Base-by-base conservation (phyloP, 2,797 vertebrate genomes). In the Gadopsis marmoratus region DNA sequence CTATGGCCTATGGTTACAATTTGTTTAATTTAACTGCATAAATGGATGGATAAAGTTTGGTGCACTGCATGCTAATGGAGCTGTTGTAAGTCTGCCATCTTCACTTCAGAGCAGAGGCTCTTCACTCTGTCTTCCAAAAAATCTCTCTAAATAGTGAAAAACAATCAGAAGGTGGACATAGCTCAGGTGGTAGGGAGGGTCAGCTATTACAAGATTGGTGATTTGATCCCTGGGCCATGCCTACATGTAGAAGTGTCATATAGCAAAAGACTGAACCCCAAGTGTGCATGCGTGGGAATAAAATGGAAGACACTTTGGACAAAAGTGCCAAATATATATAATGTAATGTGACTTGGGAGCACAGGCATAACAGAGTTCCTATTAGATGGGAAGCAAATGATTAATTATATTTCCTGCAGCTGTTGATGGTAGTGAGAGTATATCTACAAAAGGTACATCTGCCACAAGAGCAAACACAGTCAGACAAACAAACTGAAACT, bases 381-480 rank as follows among this genome's bases (percentile, higher is more conserved):
- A 59, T 4, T 37, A 23, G 7, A 48, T 10, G 3, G 4, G 26
- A 58, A 56, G 29, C 4, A 43, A 21, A 39, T 45, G 16, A 31
- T 56, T 8, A 33, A 16, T 53, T 56, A 2, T 17, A 33, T 63
- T 33, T 47, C n/a, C 26, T 50, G 29, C 19, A 37, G 59, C 23
- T 72, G 68, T 37, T 59, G 61, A 39, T 48, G 35, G 33, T 50
- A 35, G 16, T n/a, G 3, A 59, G 56, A 51, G 21, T 14, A 54
- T 8, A 31, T 58, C 4, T 63, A 53, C n/a, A 31, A 70, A 64
- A 64, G 7, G 47, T 45, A 43, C 59, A 77, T 61, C 67, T 55
- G 54, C 39, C 53, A 33, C 31, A 19, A 39, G 47, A 71, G 50
- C 72, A 83, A 83, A 71, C 62, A 76, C 47, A 61, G n/a, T 21